Evolutionary conservation across 2,113 vertebrate species (phyloP).

Genomic region (Pygoscelis antarcticus): DNA sequence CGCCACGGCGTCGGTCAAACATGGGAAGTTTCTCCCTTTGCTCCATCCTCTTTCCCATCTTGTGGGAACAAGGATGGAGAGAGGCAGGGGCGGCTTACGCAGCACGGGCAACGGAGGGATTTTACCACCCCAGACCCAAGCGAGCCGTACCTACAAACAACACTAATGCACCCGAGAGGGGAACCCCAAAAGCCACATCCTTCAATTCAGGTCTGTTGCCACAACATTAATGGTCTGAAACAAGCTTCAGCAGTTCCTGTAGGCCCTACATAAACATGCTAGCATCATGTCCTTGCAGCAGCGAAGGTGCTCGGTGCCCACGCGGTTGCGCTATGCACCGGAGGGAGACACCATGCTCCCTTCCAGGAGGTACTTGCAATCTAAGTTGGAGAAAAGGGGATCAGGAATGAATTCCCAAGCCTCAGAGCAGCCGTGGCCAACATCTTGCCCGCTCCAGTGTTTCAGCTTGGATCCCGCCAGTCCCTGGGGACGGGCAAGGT

Average conservation of each 20-base stretch:
- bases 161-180: neutral
- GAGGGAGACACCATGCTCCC: neutral
- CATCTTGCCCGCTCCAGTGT: neutral
- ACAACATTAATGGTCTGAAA: neutral
- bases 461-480: neutral
- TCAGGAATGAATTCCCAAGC: neutral
- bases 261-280: neutral
- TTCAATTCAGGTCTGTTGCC: neutral
- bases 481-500: neutral
- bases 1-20: accelerated
- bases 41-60: neutral
- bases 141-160: neutral
- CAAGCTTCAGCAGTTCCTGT: neutral
- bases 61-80: neutral
- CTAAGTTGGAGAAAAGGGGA: neutral
- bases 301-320: neutral
- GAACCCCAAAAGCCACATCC: neutral
- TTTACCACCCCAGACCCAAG: neutral
- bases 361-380: neutral
- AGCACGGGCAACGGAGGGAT: neutral
- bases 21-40: neutral
- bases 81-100: neutral
- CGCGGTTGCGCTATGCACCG: accelerated
- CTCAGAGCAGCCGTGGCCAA: neutral
- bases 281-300: neutral